These are phyloP conservation scores for Syngnathoides biaculeatus DNA, from an alignment of 2,113 vertebrate species.

Conservation along the genomic window DNA sequence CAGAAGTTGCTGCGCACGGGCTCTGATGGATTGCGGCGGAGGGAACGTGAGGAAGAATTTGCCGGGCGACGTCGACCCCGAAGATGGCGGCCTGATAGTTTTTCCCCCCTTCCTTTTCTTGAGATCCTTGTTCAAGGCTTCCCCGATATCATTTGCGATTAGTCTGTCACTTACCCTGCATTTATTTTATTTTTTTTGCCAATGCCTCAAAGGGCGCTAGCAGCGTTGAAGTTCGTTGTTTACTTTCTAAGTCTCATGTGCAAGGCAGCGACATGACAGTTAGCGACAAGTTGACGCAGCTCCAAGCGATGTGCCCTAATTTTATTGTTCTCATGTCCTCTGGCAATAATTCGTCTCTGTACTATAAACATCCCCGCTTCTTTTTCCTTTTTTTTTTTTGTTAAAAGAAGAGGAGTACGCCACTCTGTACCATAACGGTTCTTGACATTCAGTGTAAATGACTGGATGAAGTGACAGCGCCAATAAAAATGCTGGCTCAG, in stretches of 20 bases:
- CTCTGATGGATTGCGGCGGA: conserved; percentile 44
- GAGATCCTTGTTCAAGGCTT: conserved; percentile 27
- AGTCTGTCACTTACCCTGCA: conserved; percentile 25
- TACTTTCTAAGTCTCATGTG: conserved; percentile 3
- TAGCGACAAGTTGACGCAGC: not conserved
- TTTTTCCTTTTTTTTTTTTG: not conserved
- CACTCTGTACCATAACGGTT: not conserved
- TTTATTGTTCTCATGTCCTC: conserved; percentile 5
- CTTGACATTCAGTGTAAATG: conserved; percentile 10
- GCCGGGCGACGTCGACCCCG: conserved; percentile 25
- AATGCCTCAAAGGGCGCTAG: conserved; percentile 16
- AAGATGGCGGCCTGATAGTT: conserved; percentile 22
- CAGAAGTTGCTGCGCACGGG: conserved; percentile 20
- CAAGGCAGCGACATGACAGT: not conserved
- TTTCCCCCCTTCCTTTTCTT: not conserved
- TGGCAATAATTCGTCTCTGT: conserved; percentile 15
- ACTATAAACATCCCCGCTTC: not conserved
- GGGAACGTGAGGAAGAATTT: conserved; percentile 17
- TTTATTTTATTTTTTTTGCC: conserved; percentile 30
- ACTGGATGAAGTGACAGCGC: conserved; percentile 11
- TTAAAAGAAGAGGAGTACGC: conserved; percentile 5
- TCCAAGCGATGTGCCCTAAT: not conserved
- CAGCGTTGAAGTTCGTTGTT: conserved; percentile 7
- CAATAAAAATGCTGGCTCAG: conserved; percentile 21
- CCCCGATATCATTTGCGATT: conserved; percentile 38